These are phyloP conservation scores for Bubalus kerabau DNA, from an alignment of 2,113 vertebrate genomes.

Conservation along the genomic window DNA sequence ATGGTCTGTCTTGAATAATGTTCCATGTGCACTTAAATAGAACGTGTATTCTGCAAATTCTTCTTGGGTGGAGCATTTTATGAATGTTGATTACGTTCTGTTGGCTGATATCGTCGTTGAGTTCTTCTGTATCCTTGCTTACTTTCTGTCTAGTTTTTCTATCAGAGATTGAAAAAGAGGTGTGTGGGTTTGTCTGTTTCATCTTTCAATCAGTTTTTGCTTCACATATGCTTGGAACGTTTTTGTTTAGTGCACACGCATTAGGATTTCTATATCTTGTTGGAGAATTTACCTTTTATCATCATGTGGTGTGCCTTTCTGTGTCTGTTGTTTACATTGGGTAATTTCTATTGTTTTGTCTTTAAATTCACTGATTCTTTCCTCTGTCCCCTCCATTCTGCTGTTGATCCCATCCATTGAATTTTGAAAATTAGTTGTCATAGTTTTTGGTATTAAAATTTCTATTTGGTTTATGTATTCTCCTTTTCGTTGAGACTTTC, in stretches of 20 bases:
- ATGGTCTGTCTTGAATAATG: neutral
- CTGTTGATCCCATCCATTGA: neutral
- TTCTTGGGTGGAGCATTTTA: neutral
- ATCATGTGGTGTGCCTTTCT: neutral
- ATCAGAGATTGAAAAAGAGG: neutral
- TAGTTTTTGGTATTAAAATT: neutral
- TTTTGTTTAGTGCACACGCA: neutral
- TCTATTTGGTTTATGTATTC: neutral
- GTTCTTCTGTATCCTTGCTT: neutral
- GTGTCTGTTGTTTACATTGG: neutral
- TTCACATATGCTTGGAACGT: neutral
- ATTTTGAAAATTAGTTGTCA: neutral
- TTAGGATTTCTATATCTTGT: neutral
- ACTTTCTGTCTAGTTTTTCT: neutral
- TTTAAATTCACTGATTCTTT: neutral
- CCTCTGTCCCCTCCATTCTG: neutral
- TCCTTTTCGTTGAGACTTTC: neutral
- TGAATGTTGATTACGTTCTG: neutral
- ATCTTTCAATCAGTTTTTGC: neutral
- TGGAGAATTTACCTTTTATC: neutral
- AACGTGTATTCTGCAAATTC: neutral
- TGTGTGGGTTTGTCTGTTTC: neutral
- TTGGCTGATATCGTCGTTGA: neutral
- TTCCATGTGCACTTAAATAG: neutral
- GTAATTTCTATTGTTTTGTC: neutral